Evolutionary conservation across 2,888 invertebrate species (phyloP).

Genomic region (Neocrepidodera transversa): DNA sequence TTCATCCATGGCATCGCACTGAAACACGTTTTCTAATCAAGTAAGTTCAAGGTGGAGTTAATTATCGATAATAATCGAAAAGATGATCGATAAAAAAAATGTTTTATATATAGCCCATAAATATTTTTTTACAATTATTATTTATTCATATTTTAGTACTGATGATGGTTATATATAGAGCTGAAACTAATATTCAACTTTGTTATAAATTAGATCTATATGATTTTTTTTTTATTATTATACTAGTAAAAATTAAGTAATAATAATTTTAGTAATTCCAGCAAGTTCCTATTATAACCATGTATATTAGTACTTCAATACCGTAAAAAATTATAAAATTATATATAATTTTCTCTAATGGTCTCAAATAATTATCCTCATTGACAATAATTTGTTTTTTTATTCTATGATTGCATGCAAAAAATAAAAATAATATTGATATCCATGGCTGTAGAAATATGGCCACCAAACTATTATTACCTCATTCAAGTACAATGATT

Average conservation of each 20-base stretch:
- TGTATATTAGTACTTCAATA: constrained; percentile 16
- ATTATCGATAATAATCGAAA: constrained; percentile 54
- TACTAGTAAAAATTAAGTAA: constrained; percentile 19
- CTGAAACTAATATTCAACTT: too few relatives aligned
- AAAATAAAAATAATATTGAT: constrained; percentile 12
- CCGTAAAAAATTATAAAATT: constrained; percentile 33
- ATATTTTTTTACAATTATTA: too few relatives aligned
- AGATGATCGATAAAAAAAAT: constrained; percentile 49
- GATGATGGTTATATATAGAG: too few relatives aligned
- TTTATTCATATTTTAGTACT: too few relatives aligned
- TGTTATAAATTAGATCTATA: too few relatives aligned
- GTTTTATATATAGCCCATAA: too few relatives aligned
- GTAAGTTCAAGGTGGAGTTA: constrained; percentile 49
- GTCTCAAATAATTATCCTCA: constrained; percentile 30
- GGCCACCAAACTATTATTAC: constrained; percentile 5
- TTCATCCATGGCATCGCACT: constrained; percentile 41
- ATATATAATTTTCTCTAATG: constrained; percentile 32
- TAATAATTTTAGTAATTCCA: constrained; percentile 12
- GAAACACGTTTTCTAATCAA: constrained; percentile 51
- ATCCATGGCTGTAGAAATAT: constrained; percentile 12
- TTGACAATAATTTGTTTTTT: constrained; percentile 25
- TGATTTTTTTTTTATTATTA: too few relatives aligned
- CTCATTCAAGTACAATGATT: constrained; percentile 1
- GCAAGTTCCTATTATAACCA: constrained; percentile 9
- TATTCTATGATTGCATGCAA: constrained; percentile 16